phyloP scores from a whole-genome alignment of 2,888 invertebrate genomes.

The Xestobium rufovillosum region DNA sequence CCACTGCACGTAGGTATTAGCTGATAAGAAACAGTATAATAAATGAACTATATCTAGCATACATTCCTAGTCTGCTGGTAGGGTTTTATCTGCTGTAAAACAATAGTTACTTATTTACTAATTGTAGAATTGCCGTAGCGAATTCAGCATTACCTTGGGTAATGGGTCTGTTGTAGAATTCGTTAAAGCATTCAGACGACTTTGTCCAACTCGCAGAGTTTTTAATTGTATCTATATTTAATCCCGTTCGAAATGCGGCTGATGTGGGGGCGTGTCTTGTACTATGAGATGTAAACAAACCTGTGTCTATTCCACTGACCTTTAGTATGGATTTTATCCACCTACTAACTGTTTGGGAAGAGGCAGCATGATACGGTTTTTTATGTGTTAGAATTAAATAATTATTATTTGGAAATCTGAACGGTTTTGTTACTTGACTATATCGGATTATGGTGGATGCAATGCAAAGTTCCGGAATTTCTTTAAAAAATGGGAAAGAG shows the following conservation, averaged over 20 bases:
- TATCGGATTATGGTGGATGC: conserved; percentile 8
- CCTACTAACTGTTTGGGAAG: conserved; percentile 9
- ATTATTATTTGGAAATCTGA: conserved; percentile 4
- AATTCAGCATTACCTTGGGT: no score
- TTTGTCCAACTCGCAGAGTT: conserved; percentile 21
- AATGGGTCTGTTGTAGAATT: conserved; percentile 6
- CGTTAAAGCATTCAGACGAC: conserved; percentile 17
- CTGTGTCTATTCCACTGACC: conserved; percentile 19
- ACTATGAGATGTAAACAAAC: not conserved
- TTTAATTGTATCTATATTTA: conserved; percentile 15
- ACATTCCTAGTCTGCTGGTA: no score
- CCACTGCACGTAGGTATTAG: no score
- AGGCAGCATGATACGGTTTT: no score
- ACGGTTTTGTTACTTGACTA: conserved; percentile 5
- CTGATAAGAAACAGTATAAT: no score
- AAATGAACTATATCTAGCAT: no score
- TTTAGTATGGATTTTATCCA: conserved; percentile 11
- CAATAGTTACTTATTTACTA: no score
- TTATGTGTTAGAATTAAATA: no score
- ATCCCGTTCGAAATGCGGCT: conserved; percentile 17
- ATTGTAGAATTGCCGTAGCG: no score
- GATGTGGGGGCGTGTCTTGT: conserved; percentile 22
- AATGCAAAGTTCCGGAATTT: conserved; percentile 9
- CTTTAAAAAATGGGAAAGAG: conserved; percentile 6
- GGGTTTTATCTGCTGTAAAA: no score